Conservation (phyloP, 2,113 vertebrate species). For the Ramphastos sulfuratus region DNA sequence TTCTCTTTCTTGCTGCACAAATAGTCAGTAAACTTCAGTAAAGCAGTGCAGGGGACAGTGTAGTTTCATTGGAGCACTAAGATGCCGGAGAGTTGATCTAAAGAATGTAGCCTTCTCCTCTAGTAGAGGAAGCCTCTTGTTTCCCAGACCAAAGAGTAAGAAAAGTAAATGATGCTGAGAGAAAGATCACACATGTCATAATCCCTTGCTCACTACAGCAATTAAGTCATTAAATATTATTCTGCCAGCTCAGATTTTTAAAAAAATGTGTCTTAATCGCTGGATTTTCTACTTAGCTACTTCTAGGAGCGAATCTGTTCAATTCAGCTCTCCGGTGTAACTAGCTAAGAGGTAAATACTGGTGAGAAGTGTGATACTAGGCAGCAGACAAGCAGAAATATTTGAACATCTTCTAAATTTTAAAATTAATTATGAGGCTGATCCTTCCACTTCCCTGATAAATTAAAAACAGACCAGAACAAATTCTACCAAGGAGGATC, state of each 20-base stretch:
- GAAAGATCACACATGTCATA: not conserved
- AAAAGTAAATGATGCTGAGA: not conserved
- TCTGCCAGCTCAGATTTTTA: not conserved
- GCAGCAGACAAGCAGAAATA: not conserved
- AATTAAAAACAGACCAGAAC: not conserved
- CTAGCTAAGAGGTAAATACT: not conserved
- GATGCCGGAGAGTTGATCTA: not conserved
- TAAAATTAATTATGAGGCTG: not conserved
- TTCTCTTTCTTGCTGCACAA: not conserved
- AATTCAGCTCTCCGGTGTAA: not conserved
- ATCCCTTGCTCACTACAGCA: not conserved
- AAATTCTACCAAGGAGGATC: not conserved
- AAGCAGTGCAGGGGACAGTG: not conserved
- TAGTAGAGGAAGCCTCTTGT: not conserved
- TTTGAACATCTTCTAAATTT: not conserved
- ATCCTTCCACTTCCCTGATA: not conserved
- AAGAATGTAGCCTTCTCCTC: not conserved
- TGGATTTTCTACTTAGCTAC: conserved; percentile 6
- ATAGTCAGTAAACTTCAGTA: not conserved
- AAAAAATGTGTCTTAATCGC: not conserved
- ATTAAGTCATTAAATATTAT: not conserved
- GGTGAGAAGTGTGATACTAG: not conserved
- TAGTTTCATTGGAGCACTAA: not conserved
- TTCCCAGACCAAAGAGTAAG: not conserved
- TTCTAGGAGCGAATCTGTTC: not conserved